Conservation (phyloP, 2,113 vertebrate genomes). For the Petrocephalus microphthalmus region DNA sequence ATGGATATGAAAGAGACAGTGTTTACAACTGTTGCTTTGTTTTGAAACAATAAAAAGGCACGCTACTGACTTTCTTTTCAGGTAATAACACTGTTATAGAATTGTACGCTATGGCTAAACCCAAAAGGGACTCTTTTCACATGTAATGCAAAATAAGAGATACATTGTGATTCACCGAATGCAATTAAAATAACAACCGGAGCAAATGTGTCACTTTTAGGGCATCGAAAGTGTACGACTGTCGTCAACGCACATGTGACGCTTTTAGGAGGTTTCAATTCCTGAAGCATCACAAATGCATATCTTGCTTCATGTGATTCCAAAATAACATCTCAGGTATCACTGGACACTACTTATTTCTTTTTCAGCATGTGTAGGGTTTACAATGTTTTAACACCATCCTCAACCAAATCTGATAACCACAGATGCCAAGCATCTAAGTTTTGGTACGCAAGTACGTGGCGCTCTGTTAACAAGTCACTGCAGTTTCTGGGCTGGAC, state of each 20-base stretch:
- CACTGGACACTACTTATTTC: neutral
- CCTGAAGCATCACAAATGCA: neutral
- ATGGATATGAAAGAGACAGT: neutral
- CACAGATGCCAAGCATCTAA: neutral
- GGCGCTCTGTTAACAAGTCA: neutral
- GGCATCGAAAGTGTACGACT: neutral
- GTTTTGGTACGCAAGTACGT: neutral
- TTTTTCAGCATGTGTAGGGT: neutral
- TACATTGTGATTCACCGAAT: neutral
- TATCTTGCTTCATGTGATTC: neutral
- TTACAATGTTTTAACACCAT: neutral
- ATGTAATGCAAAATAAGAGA: neutral
- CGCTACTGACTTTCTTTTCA: neutral
- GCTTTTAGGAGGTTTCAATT: neutral
- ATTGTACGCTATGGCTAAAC: neutral
- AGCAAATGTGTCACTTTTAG: neutral
- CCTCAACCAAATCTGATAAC: neutral
- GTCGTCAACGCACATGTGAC: neutral
- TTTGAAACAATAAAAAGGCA: neutral
- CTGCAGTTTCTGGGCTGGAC: constrained; percentile 22
- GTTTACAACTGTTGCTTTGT: neutral
- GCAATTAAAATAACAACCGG: neutral
- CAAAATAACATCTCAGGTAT: neutral
- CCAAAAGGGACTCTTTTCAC: neutral
- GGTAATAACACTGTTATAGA: neutral